A percentile compares a stretch with the other conserved stretches of the same genome.
Conservation (phyloP, 1,140 invertebrate genomes). For the Hycleus phaleratus region DNA sequence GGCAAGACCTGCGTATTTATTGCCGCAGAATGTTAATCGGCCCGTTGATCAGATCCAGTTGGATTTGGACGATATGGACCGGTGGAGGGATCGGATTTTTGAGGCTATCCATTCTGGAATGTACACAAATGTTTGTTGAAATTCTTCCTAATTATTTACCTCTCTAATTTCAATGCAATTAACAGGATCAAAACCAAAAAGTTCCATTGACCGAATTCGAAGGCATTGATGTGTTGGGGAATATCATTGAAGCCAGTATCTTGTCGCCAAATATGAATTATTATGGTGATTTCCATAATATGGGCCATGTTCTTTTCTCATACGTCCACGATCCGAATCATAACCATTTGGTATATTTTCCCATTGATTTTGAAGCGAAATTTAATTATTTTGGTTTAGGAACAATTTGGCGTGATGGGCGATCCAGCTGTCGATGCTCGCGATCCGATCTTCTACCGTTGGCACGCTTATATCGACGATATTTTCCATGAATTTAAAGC, state of each 20-base stretch:
- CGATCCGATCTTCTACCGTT: conserved; percentile 78
- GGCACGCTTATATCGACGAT: conserved; percentile 72
- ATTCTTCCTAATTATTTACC: conserved; percentile 4
- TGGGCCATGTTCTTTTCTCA: conserved; percentile 49
- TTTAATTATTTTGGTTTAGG: conserved; percentile 16
- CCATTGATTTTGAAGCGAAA: no score
- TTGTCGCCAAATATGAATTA: conserved; percentile 40
- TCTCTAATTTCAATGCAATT: no score
- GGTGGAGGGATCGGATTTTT: conserved; percentile 63
- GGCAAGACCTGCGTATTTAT: conserved; percentile 48
- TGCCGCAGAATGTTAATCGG: conserved; percentile 56
- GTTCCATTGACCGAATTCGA: conserved; percentile 26
- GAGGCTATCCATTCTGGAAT: conserved; percentile 63
- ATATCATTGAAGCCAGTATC: conserved; percentile 42
- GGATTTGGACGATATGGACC: conserved; percentile 60
- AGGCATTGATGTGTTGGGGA: conserved; percentile 46
- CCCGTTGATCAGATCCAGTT: conserved; percentile 55
- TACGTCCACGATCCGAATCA: conserved; percentile 51
- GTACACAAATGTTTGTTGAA: conserved; percentile 44
- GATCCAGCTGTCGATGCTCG: conserved; percentile 63
- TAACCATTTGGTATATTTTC: conserved; percentile 36
- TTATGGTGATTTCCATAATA: conserved; percentile 55
- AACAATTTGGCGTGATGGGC: conserved; percentile 58
- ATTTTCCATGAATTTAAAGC: conserved; percentile 70
- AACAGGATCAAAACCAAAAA: conserved; percentile 18